Evolutionary conservation across 2,113 vertebrate genomes (phyloP).

Genomic region (Saguinus imperator): DNA sequence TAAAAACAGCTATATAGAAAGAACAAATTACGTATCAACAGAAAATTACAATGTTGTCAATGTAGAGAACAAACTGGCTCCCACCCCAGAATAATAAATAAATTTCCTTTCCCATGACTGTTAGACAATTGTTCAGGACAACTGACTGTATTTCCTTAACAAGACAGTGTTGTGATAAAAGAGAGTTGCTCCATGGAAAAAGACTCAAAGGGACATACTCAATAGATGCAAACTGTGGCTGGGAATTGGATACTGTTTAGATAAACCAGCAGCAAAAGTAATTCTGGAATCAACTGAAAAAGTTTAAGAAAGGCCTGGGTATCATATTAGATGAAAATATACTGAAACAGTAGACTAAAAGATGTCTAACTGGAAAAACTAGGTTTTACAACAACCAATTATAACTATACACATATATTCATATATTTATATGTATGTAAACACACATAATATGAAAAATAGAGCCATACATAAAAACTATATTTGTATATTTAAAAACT

Average conservation of each 20-base stretch:
- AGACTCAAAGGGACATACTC: background rate
- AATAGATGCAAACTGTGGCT: background rate
- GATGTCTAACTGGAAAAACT: background rate
- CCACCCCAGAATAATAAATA: background rate
- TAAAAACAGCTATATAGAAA: background rate
- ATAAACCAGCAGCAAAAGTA: background rate
- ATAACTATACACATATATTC: background rate
- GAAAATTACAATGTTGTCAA: background rate
- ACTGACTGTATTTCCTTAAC: background rate
- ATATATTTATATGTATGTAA: background rate
- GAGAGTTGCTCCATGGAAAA: background rate
- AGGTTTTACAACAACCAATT: background rate
- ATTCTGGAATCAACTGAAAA: background rate
- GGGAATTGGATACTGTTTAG: background rate
- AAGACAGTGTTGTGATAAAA: background rate
- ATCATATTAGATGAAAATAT: background rate
- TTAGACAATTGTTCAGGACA: background rate
- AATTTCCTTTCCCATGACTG: background rate
- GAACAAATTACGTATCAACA: background rate
- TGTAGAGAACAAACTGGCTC: background rate
- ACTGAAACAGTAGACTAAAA: background rate
- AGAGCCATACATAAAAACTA: background rate
- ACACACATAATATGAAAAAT: background rate
- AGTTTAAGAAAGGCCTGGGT: background rate
- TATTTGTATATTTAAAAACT: background rate